These are phyloP conservation scores for Bradypodion pumilum DNA, from an alignment of 2,797 vertebrate genomes.

Conservation along the genomic window DNA sequence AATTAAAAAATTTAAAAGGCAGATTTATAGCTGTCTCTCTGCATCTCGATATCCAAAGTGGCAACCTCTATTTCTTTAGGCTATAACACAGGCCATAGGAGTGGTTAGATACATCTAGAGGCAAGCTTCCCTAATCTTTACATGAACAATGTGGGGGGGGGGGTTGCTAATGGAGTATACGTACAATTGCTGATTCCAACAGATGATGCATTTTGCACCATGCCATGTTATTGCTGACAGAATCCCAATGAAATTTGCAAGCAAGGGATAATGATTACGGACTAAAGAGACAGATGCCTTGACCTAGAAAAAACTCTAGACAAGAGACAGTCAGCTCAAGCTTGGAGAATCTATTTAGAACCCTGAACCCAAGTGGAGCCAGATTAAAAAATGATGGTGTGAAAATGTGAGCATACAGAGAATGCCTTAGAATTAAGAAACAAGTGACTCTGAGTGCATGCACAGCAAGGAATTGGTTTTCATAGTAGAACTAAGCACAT, in stretches of 20 bases:
- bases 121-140: no score
- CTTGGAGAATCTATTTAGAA: neutral
- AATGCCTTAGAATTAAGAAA: neutral
- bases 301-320: neutral
- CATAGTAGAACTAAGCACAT: neutral
- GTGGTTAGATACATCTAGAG: no score
- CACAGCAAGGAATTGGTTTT: neutral
- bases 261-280: neutral
- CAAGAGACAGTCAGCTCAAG: neutral
- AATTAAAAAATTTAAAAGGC: no score
- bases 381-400: neutral
- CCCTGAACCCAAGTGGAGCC: neutral
- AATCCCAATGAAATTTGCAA: neutral
- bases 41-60: no score
- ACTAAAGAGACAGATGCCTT: neutral
- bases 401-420: neutral
- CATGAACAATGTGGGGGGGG: no score
- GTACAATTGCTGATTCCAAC: no score
- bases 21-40: no score
- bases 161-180: no score
- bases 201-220: no score
- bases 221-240: neutral
- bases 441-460: neutral
- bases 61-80: no score
- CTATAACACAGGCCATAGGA: no score